phyloP scores from a whole-genome alignment of 2,797 vertebrate species.

The Chelon auratus region DNA sequence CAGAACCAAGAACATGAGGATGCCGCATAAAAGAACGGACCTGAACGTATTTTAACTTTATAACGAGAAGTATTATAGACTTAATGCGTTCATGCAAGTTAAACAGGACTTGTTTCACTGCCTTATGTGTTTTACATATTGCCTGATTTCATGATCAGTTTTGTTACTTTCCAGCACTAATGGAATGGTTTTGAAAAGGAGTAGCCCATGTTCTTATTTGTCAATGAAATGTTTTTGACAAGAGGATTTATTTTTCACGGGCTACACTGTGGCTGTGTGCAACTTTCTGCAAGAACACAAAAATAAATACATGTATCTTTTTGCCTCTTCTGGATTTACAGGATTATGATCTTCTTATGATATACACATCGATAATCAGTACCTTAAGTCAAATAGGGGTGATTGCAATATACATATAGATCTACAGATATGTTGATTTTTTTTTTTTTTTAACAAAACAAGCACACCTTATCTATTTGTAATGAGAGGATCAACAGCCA shows the following conservation, averaged over 20 bases:
- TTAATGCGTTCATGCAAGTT: constrained; percentile 69
- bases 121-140: constrained; percentile 39
- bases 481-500: constrained; percentile 55
- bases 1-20: constrained; percentile 52
- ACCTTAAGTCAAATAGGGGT: constrained; percentile 59
- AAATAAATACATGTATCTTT: constrained; percentile 71
- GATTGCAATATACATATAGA: constrained; percentile 44
- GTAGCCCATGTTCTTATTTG: constrained; percentile 44
- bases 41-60: constrained; percentile 44
- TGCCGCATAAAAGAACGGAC: constrained; percentile 39
- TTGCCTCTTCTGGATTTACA: constrained; percentile 53
- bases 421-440: constrained; percentile 40
- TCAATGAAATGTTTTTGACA: constrained; percentile 50
- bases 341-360: constrained; percentile 47
- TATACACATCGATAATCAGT: constrained; percentile 63
- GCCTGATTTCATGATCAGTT: constrained; percentile 24
- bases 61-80: constrained; percentile 52
- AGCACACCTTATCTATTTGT: constrained; percentile 46
- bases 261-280: constrained; percentile 66
- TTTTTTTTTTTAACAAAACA: constrained; percentile 43
- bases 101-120: constrained; percentile 52
- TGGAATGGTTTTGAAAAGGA: constrained; percentile 74
- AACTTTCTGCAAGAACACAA: constrained; percentile 77
- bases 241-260: constrained; percentile 26
- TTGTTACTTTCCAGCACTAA: constrained; percentile 49